Conservation (phyloP, 2,113 vertebrate species). For the Speoplatyrhinus poulsoni region DNA sequence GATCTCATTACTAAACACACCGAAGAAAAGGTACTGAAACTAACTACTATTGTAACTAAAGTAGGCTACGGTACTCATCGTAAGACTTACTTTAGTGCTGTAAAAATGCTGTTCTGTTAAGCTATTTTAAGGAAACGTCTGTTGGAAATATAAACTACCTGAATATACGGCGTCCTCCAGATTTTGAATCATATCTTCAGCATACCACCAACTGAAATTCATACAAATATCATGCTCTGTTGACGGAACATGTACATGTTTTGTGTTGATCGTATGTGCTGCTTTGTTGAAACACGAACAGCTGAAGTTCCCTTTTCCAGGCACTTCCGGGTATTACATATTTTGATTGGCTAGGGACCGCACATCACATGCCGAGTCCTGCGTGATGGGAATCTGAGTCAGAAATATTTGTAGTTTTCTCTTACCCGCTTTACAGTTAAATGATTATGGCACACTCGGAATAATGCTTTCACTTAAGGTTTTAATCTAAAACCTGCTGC, state of each 20-base stretch:
- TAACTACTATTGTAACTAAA: neutral
- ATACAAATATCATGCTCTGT: too few relatives aligned
- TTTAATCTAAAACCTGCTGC: too few relatives aligned
- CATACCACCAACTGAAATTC: neutral
- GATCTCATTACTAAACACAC: neutral
- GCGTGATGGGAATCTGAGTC: slow-evolving; percentile 58
- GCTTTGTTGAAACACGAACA: slow-evolving; percentile 13
- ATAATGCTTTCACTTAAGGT: too few relatives aligned
- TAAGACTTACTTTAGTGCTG: too few relatives aligned
- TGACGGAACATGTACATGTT: neutral
- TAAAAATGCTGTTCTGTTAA: too few relatives aligned
- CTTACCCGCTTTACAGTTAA: neutral
- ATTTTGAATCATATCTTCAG: neutral
- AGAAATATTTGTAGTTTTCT: neutral
- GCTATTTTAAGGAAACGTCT: neutral
- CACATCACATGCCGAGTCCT: neutral
- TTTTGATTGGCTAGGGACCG: slow-evolving; percentile 50
- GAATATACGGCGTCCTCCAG: neutral
- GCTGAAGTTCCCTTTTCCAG: slow-evolving; percentile 58
- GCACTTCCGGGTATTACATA: slow-evolving; percentile 26
- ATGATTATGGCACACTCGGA: neutral
- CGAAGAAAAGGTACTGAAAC: neutral
- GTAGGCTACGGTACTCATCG: too few relatives aligned
- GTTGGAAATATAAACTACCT: slow-evolving; percentile 33
- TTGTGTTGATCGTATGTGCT: neutral